A percentile compares a stretch with the other conserved stretches of the same genome.
These are phyloP conservation scores for Hemicrepidius hirtus DNA, from an alignment of 2,888 invertebrate species.

Conservation along the genomic window DNA sequence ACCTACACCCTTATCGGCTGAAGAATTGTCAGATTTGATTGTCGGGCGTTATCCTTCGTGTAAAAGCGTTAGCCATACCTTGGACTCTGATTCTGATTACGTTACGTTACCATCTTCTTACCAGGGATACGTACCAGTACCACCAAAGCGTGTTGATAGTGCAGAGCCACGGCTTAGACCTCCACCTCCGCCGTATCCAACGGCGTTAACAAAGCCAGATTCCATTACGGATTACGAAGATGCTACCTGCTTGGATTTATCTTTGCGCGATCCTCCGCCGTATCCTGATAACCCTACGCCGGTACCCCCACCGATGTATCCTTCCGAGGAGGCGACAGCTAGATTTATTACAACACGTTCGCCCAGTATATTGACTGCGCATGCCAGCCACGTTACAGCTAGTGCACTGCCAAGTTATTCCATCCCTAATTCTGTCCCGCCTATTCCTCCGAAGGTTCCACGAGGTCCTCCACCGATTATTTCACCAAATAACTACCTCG, in stretches of 20 bases:
- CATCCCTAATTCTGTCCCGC: slow-evolving; percentile 70
- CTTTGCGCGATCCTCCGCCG: slow-evolving; percentile 79
- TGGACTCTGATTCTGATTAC: slow-evolving; percentile 93
- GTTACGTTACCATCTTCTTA: slow-evolving; percentile 81
- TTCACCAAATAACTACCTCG: slow-evolving; percentile 78
- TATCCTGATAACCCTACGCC: slow-evolving; percentile 74
- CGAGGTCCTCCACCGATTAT: slow-evolving; percentile 75
- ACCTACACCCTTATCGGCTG: slow-evolving; percentile 85
- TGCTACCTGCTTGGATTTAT: slow-evolving; percentile 61
- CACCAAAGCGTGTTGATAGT: slow-evolving; percentile 82
- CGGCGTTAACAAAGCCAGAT: slow-evolving; percentile 69
- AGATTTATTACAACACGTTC: slow-evolving; percentile 86
- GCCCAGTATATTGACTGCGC: slow-evolving; percentile 85
- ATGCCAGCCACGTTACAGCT: slow-evolving; percentile 81
- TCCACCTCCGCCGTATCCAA: slow-evolving; percentile 71
- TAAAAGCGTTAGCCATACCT: slow-evolving; percentile 87
- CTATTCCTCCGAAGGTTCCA: slow-evolving; percentile 70
- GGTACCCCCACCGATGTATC: slow-evolving; percentile 77
- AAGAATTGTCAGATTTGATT: slow-evolving; percentile 88
- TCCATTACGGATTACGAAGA: slow-evolving; percentile 63
- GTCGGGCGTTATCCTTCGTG: slow-evolving; percentile 86
- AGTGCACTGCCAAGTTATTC: slow-evolving; percentile 78
- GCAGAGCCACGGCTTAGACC: slow-evolving; percentile 71
- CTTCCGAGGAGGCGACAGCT: slow-evolving; percentile 83
- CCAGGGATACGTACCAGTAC: slow-evolving; percentile 77